Conservation (phyloP, 2,797 vertebrate species). For the Psittacula derbiana region DNA sequence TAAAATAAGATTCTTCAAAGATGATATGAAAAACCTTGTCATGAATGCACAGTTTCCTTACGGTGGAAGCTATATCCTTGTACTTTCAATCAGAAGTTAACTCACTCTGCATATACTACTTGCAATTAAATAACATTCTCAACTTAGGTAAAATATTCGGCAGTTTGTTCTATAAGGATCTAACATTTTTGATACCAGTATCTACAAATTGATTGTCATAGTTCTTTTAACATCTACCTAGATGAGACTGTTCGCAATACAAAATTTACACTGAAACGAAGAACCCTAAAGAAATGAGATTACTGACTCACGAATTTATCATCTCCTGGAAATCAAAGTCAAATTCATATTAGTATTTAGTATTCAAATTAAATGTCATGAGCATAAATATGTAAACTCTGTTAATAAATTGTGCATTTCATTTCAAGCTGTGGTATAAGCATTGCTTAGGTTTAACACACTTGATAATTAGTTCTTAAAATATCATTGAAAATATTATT, state of each 20-base stretch:
- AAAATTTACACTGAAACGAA: neutral
- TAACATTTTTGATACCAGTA: neutral
- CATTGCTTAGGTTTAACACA: neutral
- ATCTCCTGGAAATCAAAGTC: neutral
- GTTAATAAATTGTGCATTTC: neutral
- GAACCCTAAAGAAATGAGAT: neutral
- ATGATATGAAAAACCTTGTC: neutral
- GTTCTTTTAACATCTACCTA: neutral
- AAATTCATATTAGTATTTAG: neutral
- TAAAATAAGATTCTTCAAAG: neutral
- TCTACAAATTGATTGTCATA: neutral
- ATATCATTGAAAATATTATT: neutral
- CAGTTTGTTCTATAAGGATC: neutral
- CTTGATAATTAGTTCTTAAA: neutral
- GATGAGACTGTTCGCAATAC: neutral
- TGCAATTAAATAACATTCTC: neutral
- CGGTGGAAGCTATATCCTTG: neutral
- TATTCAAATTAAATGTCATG: neutral
- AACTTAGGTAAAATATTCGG: neutral
- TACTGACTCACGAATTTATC: neutral
- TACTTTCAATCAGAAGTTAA: neutral
- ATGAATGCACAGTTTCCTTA: neutral
- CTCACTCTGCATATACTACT: neutral
- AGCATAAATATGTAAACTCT: neutral
- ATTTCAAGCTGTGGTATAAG: neutral